Base-by-base conservation (phyloP, 2,888 invertebrate species). In the Leucoma salicis region DNA sequence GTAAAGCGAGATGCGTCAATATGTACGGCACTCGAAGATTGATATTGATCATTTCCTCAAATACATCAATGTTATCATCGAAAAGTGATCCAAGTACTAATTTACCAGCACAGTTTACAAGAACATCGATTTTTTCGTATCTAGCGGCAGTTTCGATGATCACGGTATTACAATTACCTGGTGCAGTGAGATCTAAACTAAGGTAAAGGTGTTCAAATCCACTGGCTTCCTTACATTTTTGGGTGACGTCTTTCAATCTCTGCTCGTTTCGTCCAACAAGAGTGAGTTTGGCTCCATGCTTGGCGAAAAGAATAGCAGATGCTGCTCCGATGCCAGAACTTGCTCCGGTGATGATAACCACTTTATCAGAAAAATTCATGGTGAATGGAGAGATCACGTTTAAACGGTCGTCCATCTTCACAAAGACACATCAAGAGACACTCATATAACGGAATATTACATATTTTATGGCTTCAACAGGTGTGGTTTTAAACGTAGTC, bases 71-170 rank as follows among this genome's bases (percentile, higher is more conserved):
- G 0, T 95, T 94, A 35, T 91, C 93, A 74, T 97, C 96, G 58
- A 96, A 95, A 3, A 92, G 84, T 0, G 96, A 97, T 7, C 78
- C 82, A 50, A 93, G 92, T 3, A 95, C 67, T 15, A 94, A 90
- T 15, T 71, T 71, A 0, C 97, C 97, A 11, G 97, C 97, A 83
- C 94, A 95, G 71, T 97, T 96, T 0, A 96, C 90, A 16, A 96
- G 72, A 12, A 96, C 91, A 82, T 96, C 94, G 3, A 96, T 80
- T 65, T 89, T 92, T 3, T 92, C 91, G 66, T 90, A 94, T 47
- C 92, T 91, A 24, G 91, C 80, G 0, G 95, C 74, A 0, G 95
- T 95, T 28, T 91, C 84, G 0, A 92, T 89, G 0, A 96, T 69
- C 37, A 95, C 91, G n/a, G 83, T 81, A 56, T 91, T 88, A 1